A percentile compares a stretch with the other conserved stretches of the same genome.
Conservation (phyloP, 2,888 invertebrate genomes). For the Caenorhabditis sp. region DNA sequence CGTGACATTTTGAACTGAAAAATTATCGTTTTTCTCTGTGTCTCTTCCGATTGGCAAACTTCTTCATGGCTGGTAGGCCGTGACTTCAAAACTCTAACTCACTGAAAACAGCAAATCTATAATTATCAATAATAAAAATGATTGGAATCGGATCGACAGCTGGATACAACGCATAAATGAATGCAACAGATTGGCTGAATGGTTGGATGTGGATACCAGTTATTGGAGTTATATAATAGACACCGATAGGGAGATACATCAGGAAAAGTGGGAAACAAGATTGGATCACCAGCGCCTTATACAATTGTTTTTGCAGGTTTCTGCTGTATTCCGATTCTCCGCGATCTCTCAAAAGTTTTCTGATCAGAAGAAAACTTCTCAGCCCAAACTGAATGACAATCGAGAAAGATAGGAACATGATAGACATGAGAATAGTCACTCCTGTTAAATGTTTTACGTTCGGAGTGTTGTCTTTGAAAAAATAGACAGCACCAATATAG, state of each 20-base stretch:
- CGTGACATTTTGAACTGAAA: too few relatives aligned
- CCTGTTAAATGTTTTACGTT: not conserved
- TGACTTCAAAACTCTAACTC: not conserved
- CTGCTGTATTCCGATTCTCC: slow-evolving; percentile 14
- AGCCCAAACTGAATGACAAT: too few relatives aligned
- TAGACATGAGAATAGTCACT: not conserved
- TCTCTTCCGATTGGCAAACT: too few relatives aligned
- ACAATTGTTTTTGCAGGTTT: slow-evolving; percentile 18
- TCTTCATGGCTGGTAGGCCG: too few relatives aligned
- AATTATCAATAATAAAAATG: slow-evolving; percentile 15
- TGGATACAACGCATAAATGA: slow-evolving; percentile 16
- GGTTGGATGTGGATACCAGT: slow-evolving; percentile 11
- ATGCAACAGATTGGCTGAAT: slow-evolving; percentile 7
- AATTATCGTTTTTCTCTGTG: too few relatives aligned
- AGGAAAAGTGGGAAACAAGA: slow-evolving; percentile 14
- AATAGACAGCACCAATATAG: not conserved
- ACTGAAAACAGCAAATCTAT: slow-evolving; percentile 9
- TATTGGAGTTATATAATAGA: slow-evolving; percentile 12
- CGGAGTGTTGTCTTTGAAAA: not conserved
- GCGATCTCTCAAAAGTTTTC: not conserved
- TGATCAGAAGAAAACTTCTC: too few relatives aligned
- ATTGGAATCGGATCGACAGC: slow-evolving; percentile 18
- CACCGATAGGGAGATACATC: slow-evolving; percentile 18
- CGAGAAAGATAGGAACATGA: slow-evolving; percentile 5
- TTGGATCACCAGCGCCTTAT: slow-evolving; percentile 23